Evolutionary conservation across 1,140 invertebrate genomes (phyloP).

Genomic region (Medauroidea extradentata): DNA sequence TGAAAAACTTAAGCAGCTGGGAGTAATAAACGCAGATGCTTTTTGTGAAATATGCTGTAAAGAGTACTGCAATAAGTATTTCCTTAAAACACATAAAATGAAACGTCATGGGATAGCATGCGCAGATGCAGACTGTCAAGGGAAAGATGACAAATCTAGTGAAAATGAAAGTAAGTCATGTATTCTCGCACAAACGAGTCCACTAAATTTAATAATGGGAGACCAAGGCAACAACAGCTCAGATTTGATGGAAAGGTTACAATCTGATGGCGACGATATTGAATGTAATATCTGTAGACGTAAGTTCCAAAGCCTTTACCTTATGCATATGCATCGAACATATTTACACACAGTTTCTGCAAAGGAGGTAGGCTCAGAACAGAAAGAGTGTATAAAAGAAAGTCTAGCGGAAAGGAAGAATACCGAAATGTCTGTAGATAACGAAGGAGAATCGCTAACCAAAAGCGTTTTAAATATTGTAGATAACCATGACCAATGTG

Average conservation of each 20-base stretch:
- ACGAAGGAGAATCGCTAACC: slow-evolving; percentile 36
- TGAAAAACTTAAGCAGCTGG: slow-evolving; percentile 67
- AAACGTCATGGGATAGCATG: slow-evolving; percentile 70
- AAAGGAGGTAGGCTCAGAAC: slow-evolving; percentile 34
- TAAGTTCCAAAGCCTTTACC: slow-evolving; percentile 50
- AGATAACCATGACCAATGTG: background rate
- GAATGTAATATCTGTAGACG: slow-evolving; percentile 53
- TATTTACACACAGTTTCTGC: slow-evolving; percentile 28
- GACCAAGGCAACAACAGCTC: slow-evolving; percentile 35
- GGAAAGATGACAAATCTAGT: slow-evolving; percentile 41
- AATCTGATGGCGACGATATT: slow-evolving; percentile 40
- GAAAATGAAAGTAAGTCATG: slow-evolving; percentile 44
- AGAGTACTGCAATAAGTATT: slow-evolving; percentile 94
- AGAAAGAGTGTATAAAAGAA: slow-evolving; percentile 46
- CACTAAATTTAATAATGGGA: slow-evolving; percentile 58
- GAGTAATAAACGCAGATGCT: slow-evolving; percentile 79
- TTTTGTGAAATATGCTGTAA: slow-evolving; percentile 94
- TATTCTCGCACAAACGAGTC: slow-evolving; percentile 47
- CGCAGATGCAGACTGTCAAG: slow-evolving; percentile 47
- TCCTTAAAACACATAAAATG: slow-evolving; percentile 85
- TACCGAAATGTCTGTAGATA: slow-evolving; percentile 40
- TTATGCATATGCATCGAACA: slow-evolving; percentile 51
- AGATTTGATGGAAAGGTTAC: slow-evolving; percentile 21
- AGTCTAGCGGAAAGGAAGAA: slow-evolving; percentile 29
- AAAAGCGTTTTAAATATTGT: background rate